A percentile compares a stretch with the other conserved stretches of the same genome.
Evolutionary conservation across 2,113 vertebrate genomes (phyloP).

Genomic region (Macrotus californicus): DNA sequence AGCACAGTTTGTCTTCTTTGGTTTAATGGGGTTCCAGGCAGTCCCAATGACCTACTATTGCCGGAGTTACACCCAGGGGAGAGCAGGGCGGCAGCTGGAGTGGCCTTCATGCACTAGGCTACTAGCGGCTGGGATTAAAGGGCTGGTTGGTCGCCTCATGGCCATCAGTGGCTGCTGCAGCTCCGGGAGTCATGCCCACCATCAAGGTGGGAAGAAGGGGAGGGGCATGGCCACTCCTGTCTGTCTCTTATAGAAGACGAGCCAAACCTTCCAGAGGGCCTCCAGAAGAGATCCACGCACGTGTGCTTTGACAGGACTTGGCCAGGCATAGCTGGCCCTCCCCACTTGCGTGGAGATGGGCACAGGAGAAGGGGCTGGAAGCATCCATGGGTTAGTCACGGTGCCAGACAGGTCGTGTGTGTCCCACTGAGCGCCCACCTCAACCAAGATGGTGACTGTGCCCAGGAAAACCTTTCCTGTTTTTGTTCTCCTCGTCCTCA

Average conservation of each 20-base stretch:
- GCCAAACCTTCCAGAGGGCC: not conserved
- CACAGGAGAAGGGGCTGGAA: not conserved
- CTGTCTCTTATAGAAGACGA: not conserved
- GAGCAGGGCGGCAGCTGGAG: not conserved
- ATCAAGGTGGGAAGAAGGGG: not conserved
- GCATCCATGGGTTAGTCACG: fast-evolving
- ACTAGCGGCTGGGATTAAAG: not conserved
- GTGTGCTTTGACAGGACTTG: not conserved
- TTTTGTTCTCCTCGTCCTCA: not conserved
- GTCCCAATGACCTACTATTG: not conserved
- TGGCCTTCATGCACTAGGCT: not conserved
- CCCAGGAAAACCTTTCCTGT: fast-evolving
- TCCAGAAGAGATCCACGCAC: not conserved
- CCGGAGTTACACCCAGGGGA: not conserved
- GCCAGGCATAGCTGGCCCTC: not conserved
- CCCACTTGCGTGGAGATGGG: not conserved
- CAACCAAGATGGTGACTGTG: not conserved
- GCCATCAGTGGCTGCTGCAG: not conserved
- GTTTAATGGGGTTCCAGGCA: not conserved
- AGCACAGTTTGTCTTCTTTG: not conserved
- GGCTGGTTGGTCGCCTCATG: not conserved
- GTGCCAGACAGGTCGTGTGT: no score
- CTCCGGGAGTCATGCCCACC: not conserved
- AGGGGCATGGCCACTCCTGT: not conserved
- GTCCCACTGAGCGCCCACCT: not conserved